phyloP scores from a whole-genome alignment of 2,113 vertebrate species.

The Macquaria ambigua region DNA sequence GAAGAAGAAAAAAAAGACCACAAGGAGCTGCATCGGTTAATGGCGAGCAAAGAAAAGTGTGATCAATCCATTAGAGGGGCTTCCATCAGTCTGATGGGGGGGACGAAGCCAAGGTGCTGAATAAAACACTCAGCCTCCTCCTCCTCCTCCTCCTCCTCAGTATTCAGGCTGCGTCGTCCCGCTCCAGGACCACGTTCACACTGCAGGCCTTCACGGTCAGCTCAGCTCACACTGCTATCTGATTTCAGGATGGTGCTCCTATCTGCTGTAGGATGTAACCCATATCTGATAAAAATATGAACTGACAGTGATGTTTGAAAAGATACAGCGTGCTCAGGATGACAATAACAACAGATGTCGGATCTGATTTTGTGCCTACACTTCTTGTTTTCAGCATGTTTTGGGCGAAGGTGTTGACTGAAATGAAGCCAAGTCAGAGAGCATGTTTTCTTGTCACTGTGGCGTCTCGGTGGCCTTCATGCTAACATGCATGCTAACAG shows the following conservation, averaged over 20 bases:
- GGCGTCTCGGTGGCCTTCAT: neutral
- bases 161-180: conserved; percentile 28
- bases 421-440: conserved; percentile 26
- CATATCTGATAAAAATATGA: conserved; percentile 38
- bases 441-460: neutral
- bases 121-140: conserved; percentile 31
- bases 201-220: conserved; percentile 40
- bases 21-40: neutral
- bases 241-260: conserved; percentile 24
- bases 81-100: conserved; percentile 41
- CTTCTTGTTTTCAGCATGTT: conserved; percentile 1
- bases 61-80: conserved; percentile 36
- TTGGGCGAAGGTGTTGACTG: conserved; percentile 7
- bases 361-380: neutral
- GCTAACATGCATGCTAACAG: neutral
- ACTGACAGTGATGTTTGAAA: conserved; percentile 14
- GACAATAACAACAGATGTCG: conserved; percentile 31
- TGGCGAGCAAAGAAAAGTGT: conserved; percentile 26
- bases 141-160: conserved; percentile 36
- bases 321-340: conserved; percentile 9
- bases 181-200: conserved; percentile 33
- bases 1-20: neutral
- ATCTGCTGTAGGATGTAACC: conserved; percentile 21
- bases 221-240: conserved; percentile 10
- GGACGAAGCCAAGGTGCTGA: conserved; percentile 40